Evolutionary conservation across 2,797 vertebrate genomes (phyloP), one percentile per base, ranked within the genome.

Genomic region (Zenarchopterus dispar): DNA sequence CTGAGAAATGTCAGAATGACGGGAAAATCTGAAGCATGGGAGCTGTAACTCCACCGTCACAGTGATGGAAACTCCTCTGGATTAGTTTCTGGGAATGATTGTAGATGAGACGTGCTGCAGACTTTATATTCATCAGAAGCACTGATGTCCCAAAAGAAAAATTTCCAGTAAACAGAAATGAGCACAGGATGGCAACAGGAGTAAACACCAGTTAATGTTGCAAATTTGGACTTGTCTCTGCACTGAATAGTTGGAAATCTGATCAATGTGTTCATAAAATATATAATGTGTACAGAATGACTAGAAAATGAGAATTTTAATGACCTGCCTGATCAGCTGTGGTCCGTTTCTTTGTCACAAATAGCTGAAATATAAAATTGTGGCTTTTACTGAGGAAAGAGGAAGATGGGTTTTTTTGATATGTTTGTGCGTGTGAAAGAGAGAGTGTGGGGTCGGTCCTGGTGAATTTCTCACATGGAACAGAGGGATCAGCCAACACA

Each of bases 241-340:
- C 73, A 78, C 77, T 82, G 84, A 68, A 1, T 11, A 33, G 55
- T 28, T 8, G 39, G 21, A n/a, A 51, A 45, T 41, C 60, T 50
- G 65, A 53, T 76, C 71, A 22, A 85, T 88, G 82, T 89, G 85
- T 92, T 91, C 89, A 91, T 90, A 87, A 84, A 90, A 89, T 90
- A 89, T 92, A 90, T 90, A 89, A 90, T 84, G 77, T 93, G 91
- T 94, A 93, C 91, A 94, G 91, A 92, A 91, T 92, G 62, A 80
- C 81, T 88, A 91, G 85, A 81, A 83, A 80, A 81, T 84, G 72
- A 78, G 39, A 54, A 69, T 91, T 92, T 92, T 90, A 90, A 92
- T 85, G 70, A 67, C 46, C 75, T 77, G 80, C 81, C 83, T 83
- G 81, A 82, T 57, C 64, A 77, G 78, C 78, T 81, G 81, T 80